phyloP scores from a whole-genome alignment of 1,140 invertebrate species.

The Gryon sp. region DNA sequence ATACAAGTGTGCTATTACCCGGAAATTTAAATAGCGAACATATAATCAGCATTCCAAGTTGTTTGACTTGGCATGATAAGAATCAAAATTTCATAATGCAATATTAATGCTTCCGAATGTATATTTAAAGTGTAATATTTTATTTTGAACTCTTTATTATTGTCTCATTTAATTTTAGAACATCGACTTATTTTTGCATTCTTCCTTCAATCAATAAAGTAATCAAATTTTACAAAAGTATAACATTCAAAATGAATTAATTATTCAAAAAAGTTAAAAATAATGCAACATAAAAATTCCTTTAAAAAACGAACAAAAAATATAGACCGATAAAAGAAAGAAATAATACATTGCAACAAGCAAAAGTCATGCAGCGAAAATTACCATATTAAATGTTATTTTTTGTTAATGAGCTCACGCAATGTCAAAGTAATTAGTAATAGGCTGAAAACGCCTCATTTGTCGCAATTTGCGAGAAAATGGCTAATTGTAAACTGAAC shows the following conservation, averaged over 20 bases:
- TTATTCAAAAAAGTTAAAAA: background rate
- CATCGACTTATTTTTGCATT: background rate
- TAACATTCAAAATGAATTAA: background rate
- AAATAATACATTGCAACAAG: slow-evolving; percentile 2
- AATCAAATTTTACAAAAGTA: too few relatives aligned
- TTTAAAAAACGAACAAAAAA: background rate
- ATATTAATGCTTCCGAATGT: slow-evolving; percentile 5
- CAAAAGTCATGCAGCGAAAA: too few relatives aligned
- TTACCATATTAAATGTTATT: slow-evolving; percentile 5
- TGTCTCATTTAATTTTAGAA: slow-evolving; percentile 8
- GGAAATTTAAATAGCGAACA: too few relatives aligned
- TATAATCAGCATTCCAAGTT: too few relatives aligned
- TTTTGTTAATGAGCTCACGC: slow-evolving; percentile 10
- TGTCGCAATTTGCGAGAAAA: background rate
- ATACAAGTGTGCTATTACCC: too few relatives aligned
- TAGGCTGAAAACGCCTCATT: background rate
- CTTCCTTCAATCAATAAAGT: too few relatives aligned
- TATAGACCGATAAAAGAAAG: background rate
- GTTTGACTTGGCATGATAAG: slow-evolving; percentile 46
- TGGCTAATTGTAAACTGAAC: background rate
- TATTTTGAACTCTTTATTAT: slow-evolving; percentile 1
- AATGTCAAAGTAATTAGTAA: slow-evolving; percentile 22
- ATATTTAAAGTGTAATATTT: slow-evolving; percentile 16
- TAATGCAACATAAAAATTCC: slow-evolving; percentile 11
- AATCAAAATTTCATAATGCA: slow-evolving; percentile 34